Conservation (phyloP, 2,113 vertebrate species). For the Cololabis saira region DNA sequence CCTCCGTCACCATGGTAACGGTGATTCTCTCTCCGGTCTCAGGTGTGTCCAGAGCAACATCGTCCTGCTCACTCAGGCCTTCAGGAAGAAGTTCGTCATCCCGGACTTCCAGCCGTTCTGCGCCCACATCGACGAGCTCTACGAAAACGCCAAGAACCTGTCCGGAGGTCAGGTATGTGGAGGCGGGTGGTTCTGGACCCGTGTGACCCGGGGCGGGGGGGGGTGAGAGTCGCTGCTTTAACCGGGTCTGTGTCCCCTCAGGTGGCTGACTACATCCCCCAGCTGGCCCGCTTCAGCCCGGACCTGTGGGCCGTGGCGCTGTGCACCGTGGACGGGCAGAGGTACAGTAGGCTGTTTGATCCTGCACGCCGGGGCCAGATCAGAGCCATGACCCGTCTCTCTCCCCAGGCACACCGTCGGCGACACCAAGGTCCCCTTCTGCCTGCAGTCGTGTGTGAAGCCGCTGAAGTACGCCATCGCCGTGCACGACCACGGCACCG, state of each 20-base stretch:
- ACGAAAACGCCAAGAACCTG: constrained; percentile 90
- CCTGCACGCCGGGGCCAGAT: too few species aligned
- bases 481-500: constrained; percentile 95
- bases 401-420: constrained; percentile 90
- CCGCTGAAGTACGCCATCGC: constrained; percentile 96
- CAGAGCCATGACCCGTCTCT: too few species aligned
- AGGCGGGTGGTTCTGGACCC: background rate
- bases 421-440: constrained; percentile 98
- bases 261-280: constrained; percentile 99
- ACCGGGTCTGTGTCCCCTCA: constrained; percentile 40
- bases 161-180: constrained; percentile 90
- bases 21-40: constrained; percentile 15
- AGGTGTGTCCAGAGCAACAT: constrained; percentile 99
- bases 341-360: too few species aligned
- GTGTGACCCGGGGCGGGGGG: background rate
- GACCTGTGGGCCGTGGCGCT: constrained; percentile 96
- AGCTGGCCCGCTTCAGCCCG: constrained; percentile 96
- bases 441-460: constrained; percentile 97
- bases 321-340: constrained; percentile 97
- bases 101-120: constrained; percentile 96
- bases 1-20: background rate
- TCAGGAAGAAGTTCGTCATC: constrained; percentile 98
- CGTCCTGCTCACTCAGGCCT: constrained; percentile 97
- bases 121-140: constrained; percentile 94
- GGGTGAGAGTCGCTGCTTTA: background rate